Percentiles rank a stretch among this genome's conserved stretches.
Conservation (phyloP, 2,888 invertebrate genomes). For the Trypoxylon attenuatum region DNA sequence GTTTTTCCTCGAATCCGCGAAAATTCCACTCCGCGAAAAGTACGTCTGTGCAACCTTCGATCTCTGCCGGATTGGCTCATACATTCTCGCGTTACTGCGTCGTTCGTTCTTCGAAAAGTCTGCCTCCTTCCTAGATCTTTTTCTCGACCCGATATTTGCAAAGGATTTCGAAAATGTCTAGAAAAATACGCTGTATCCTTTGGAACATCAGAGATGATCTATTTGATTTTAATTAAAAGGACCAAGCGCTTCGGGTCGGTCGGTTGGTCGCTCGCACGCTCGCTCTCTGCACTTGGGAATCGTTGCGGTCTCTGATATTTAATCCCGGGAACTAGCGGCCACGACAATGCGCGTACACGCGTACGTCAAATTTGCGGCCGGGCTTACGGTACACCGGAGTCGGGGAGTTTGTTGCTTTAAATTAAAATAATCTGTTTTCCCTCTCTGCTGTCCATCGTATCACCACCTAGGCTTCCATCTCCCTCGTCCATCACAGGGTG, state of each 20-base stretch:
- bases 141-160: not conserved
- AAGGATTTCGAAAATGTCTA: not conserved
- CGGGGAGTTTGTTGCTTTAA: slow-evolving; percentile 59
- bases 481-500: not conserved
- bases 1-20: not conserved
- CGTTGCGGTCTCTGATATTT: too few species aligned
- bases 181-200: not conserved
- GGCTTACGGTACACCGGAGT: slow-evolving; percentile 44
- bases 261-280: too few species aligned
- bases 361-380: slow-evolving; percentile 48
- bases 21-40: not conserved
- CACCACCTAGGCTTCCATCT: slow-evolving; percentile 6
- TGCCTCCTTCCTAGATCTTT: not conserved
- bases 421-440: slow-evolving; percentile 65
- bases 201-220: not conserved
- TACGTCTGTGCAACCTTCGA: too few species aligned
- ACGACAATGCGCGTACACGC: slow-evolving; percentile 33
- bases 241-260: not conserved
- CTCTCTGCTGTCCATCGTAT: slow-evolving; percentile 32
- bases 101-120: not conserved
- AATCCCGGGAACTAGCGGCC: slow-evolving; percentile 20
- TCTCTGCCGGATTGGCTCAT: too few species aligned
- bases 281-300: not conserved
- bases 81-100: not conserved
- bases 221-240: slow-evolving; percentile 32